Evolutionary conservation across 2,888 invertebrate genomes (phyloP).

Genomic region (Bellardia pandia): DNA sequence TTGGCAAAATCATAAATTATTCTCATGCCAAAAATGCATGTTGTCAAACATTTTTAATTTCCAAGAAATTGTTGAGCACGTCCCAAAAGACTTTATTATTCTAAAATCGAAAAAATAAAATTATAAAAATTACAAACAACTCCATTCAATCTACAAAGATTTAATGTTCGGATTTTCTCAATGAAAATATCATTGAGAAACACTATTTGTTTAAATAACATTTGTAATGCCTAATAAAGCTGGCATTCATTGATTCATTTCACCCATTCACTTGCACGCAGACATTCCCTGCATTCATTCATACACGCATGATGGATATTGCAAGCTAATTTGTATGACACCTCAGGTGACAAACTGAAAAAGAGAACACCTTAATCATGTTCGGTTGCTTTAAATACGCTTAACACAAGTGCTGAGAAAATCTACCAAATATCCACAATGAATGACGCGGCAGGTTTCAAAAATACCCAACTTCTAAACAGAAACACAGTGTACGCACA

Average conservation of each 20-base stretch:
- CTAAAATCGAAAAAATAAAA: constrained; percentile 7
- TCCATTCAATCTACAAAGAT: not conserved
- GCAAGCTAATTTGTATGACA: constrained; percentile 56
- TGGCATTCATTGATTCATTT: constrained; percentile 10
- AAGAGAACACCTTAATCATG: constrained; percentile 39
- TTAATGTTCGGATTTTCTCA: constrained; percentile 27
- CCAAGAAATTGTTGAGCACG: constrained; percentile 55
- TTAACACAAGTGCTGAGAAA: constrained; percentile 4
- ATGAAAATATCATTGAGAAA: constrained; percentile 26
- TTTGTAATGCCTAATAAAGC: constrained; percentile 51
- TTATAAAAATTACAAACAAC: constrained; percentile 1
- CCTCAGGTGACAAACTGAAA: constrained; percentile 66
- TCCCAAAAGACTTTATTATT: constrained; percentile 64
- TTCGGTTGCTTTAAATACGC: constrained; percentile 2
- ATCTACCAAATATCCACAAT: constrained; percentile 42
- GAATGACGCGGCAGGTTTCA: constrained; percentile 63
- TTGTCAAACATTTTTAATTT: constrained; percentile 62
- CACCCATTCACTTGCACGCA: constrained; percentile 25
- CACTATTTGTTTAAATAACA: constrained; percentile 45
- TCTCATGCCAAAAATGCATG: constrained; percentile 18
- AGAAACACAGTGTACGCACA: not conserved
- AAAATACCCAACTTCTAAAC: not conserved
- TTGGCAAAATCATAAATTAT: constrained; percentile 63
- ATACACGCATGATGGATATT: not conserved
- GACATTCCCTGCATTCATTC: not conserved